phyloP scores from a whole-genome alignment of 2,113 vertebrate genomes.

The Zosterops lateralis region DNA sequence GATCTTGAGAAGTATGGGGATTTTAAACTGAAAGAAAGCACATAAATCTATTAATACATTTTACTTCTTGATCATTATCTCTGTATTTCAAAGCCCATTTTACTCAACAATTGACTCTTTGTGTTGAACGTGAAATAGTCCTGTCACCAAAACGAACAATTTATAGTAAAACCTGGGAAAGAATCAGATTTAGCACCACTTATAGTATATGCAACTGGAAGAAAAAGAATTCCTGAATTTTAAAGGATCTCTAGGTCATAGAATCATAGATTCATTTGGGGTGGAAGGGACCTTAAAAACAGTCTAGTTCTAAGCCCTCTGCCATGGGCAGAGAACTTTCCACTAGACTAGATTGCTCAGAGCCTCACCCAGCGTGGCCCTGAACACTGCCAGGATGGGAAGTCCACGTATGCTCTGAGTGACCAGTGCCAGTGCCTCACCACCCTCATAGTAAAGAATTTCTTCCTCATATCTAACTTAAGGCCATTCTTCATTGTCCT shows the following conservation, averaged over 20 bases:
- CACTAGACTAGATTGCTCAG: background rate
- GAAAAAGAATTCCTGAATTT: background rate
- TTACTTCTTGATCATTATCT: conserved; percentile 23
- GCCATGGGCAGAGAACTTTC: background rate
- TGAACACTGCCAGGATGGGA: background rate
- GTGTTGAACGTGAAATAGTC: background rate
- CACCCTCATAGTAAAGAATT: background rate
- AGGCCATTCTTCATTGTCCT: background rate
- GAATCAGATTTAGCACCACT: background rate
- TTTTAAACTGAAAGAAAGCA: conserved; percentile 39
- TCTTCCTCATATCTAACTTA: background rate
- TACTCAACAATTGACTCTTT: conserved; percentile 1
- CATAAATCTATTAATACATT: conserved; percentile 22
- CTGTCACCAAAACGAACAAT: background rate
- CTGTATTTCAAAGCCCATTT: conserved; percentile 9
- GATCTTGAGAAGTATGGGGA: conserved; percentile 11
- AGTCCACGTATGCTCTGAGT: background rate
- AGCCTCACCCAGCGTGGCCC: background rate
- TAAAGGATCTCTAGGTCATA: background rate
- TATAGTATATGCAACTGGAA: background rate
- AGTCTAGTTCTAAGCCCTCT: background rate
- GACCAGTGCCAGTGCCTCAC: background rate
- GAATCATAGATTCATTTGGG: background rate
- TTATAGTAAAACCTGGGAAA: background rate
- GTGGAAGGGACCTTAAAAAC: background rate